Evolutionary conservation across 2,797 vertebrate genomes (phyloP), one percentile per base, ranked within the genome.

Genomic region (Rhabdomys pumilio): DNA sequence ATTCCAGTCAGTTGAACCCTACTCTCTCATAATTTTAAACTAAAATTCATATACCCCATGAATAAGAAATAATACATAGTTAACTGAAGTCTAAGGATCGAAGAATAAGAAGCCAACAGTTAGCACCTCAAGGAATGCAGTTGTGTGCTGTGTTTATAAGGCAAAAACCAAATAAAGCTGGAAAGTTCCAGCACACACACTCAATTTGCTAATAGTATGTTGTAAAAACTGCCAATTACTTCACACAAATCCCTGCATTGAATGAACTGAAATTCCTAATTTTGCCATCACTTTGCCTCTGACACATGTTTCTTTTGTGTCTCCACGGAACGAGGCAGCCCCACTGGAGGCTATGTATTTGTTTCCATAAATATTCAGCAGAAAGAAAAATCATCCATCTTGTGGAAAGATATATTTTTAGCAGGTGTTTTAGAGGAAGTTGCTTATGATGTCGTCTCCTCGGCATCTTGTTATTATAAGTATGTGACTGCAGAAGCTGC

Each of bases 61-160:
- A 97, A 85, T 76, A 97, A 91, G 93, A 91, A 97, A 93, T 84
- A 89, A 97, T 93, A 67, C 26, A 24, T 65, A 19, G 80, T 77
- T 96, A 96, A 91, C 2, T 94, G 90, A 67, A 50, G 84, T 76
- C 73, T 81, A 92, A 93, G 65, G 93, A 95, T 69, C 61, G 92
- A 29, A 79, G 94, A 97, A 86, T 34, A 95, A 85, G 65, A 67
- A 96, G 55, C 38, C 2, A 3, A 26, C 82, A 86, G 59, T 88
- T 61, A 69, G 89, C 47, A 72, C 10, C 87, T 96, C 61, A 95
- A 96, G 96, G 94, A 87, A 19, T 55, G 22, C n/a, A 8, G 72
- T 61, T 61, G 6, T 95, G 95, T 97, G 90, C 63, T 91, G 1
- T 81, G 65, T 94, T 96, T 77, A 44, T 41, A 77, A 29, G 41